Conservation (phyloP, 2,888 invertebrate species). For the Tiphia femorata region DNA sequence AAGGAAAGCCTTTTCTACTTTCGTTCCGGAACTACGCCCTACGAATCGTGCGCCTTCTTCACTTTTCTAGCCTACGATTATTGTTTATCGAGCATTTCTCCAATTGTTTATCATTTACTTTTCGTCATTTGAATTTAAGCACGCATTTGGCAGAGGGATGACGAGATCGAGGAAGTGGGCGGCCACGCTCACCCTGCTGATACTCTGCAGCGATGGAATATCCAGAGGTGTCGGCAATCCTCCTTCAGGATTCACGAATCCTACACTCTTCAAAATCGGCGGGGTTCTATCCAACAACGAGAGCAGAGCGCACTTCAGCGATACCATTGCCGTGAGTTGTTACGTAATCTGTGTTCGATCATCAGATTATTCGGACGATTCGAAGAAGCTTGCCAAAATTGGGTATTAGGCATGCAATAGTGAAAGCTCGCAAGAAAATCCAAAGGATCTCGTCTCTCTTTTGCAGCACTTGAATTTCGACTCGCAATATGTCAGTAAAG, state of each 20-base stretch:
- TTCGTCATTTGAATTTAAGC: too few relatives aligned
- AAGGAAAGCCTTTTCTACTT: too few relatives aligned
- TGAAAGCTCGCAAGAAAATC: too few relatives aligned
- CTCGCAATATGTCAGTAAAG: slow-evolving; percentile 84
- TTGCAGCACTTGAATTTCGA: slow-evolving; percentile 88
- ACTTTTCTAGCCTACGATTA: neutral
- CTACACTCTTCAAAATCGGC: slow-evolving; percentile 86
- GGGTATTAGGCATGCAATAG: too few relatives aligned
- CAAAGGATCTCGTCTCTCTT: slow-evolving; percentile 15
- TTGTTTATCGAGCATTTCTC: neutral
- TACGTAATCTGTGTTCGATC: neutral
- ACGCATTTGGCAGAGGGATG: too few relatives aligned
- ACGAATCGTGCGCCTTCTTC: neutral
- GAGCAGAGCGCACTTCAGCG: slow-evolving; percentile 84
- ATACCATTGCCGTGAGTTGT: slow-evolving; percentile 83
- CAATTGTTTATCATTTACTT: neutral
- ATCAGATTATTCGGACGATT: too few relatives aligned
- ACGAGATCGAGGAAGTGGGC: slow-evolving; percentile 13
- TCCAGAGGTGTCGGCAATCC: too few relatives aligned
- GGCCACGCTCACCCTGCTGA: slow-evolving; percentile 27
- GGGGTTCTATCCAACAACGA: slow-evolving; percentile 91
- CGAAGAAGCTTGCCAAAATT: too few relatives aligned
- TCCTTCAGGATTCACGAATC: slow-evolving; percentile 70
- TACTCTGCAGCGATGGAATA: slow-evolving; percentile 28
- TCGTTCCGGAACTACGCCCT: slow-evolving; percentile 4